Percentiles rank a stretch among this genome's conserved stretches.
Evolutionary conservation across 2,797 vertebrate species (phyloP).

Genomic region (Fratercula arctica): DNA sequence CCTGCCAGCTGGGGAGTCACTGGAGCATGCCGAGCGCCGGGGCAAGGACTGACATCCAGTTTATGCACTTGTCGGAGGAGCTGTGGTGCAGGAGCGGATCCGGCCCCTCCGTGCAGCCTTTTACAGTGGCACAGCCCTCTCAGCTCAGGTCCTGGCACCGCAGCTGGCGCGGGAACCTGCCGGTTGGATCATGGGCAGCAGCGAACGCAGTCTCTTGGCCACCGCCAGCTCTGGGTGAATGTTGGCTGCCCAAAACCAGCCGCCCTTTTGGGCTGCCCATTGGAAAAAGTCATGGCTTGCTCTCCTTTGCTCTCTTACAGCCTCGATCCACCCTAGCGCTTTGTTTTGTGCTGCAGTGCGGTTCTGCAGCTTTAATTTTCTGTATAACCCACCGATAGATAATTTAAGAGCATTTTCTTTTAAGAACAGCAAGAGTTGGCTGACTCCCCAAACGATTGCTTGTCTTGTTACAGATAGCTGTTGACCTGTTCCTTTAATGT

Average conservation of each 20-base stretch:
- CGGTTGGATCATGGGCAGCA: rapidly evolving
- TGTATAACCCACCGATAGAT: neutral
- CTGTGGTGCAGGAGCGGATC: rapidly evolving
- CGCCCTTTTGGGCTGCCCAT: neutral
- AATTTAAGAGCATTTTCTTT: constrained; percentile 14
- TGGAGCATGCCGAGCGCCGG: neutral
- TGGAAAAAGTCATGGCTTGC: neutral
- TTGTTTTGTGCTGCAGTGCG: neutral
- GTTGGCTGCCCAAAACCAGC: neutral
- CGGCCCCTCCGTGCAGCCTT: rapidly evolving
- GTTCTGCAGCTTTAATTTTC: neutral
- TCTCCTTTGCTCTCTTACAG: neutral
- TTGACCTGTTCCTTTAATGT: constrained; percentile 62
- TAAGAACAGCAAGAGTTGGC: neutral
- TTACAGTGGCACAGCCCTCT: neutral
- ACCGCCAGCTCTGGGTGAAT: rapidly evolving
- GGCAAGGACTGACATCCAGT: neutral
- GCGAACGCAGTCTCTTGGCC: rapidly evolving
- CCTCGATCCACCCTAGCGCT: neutral
- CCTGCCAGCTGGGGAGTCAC: constrained; percentile 18
- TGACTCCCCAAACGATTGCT: constrained; percentile 41
- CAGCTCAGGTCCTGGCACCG: rapidly evolving
- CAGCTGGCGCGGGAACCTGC: rapidly evolving
- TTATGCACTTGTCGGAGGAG: neutral
- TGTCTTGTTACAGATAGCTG: constrained; percentile 46